Base-by-base conservation (phyloP, 2,113 vertebrate species). In the Gymnarchus niloticus region DNA sequence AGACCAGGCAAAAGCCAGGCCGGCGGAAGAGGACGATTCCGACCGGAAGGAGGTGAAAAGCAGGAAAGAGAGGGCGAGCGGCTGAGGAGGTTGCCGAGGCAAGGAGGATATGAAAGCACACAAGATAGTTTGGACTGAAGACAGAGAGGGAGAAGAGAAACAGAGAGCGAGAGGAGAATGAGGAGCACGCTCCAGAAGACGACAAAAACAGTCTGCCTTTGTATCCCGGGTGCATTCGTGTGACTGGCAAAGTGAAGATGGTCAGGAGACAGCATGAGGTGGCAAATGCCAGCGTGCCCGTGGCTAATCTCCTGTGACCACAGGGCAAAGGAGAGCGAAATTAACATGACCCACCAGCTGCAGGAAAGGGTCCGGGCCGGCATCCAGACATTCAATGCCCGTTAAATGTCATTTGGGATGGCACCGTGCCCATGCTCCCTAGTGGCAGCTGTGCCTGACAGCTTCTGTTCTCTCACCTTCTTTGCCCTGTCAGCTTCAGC, bases 331-430 rank as follows among this genome's bases (percentile, higher is more conserved):
- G 84, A 85, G 49, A 85, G 12, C 28, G 19, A 85, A 41, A 78
- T 87, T 83, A 87, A 81, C 69, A 78, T 77, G 48, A 56, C 69
- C 76, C 33, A 59, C 59, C 57, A 54, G 56, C 41, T 37, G 57
- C 61, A 25, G 41, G 14, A n/a, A n/a, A 56, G 25, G 7, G 12
- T 5, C 19, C 12, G 61, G 73, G 73, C 25, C 76, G 25, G 10
- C 59, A 41, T 56, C 73, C 69, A 69, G 25, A 23, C 33, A 54
- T 21, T 56, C 69, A 21, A 51, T 56, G 51, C 37, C 23, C n/a
- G 14, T 46, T 65, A 87, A 83, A 88, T 85, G 88, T 87, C 88
- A 88, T n/a, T 25, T 17, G 61, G 28, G 76, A 59, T 83, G 78
- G 48, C 23, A 8, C 17, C 6, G 85, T 44, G 76, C 52, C 54